Conservation (phyloP, 2,113 vertebrate species). For the Naja naja region DNA sequence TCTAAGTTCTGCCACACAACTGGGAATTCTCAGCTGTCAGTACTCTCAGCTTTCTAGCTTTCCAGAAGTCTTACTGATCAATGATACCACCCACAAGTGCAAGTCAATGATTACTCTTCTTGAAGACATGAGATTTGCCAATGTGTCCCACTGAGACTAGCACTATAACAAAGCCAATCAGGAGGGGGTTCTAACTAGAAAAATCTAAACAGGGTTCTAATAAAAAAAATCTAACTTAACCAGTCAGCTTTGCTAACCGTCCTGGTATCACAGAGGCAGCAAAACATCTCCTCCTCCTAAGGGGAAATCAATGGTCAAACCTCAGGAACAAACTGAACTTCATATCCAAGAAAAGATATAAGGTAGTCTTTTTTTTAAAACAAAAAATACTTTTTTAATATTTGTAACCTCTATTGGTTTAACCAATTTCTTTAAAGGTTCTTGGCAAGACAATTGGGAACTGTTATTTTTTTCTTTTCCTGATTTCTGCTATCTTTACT, state of each 20-base stretch:
- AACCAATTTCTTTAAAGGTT: not conserved
- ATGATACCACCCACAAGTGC: not conserved
- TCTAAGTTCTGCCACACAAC: not conserved
- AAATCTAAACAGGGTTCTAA: not conserved
- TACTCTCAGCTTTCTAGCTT: not conserved
- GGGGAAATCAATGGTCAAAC: not conserved
- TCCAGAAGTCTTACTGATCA: not conserved
- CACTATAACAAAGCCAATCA: not conserved
- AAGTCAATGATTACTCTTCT: not conserved
- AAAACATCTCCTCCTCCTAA: not conserved
- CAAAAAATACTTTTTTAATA: not conserved
- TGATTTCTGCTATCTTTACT: not conserved
- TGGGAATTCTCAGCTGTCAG: not conserved
- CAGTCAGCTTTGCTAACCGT: not conserved
- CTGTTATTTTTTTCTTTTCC: not conserved
- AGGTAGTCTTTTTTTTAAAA: not conserved
- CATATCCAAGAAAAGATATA: not conserved
- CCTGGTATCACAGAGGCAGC: not conserved
- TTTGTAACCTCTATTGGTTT: not conserved
- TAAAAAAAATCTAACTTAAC: not conserved
- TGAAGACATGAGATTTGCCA: not conserved
- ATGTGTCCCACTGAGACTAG: not conserved
- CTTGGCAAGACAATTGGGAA: not conserved
- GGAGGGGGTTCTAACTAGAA: not conserved
- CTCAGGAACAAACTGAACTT: not conserved